Conservation (phyloP, 2,888 invertebrate species). For the Craniophora ligustri region DNA sequence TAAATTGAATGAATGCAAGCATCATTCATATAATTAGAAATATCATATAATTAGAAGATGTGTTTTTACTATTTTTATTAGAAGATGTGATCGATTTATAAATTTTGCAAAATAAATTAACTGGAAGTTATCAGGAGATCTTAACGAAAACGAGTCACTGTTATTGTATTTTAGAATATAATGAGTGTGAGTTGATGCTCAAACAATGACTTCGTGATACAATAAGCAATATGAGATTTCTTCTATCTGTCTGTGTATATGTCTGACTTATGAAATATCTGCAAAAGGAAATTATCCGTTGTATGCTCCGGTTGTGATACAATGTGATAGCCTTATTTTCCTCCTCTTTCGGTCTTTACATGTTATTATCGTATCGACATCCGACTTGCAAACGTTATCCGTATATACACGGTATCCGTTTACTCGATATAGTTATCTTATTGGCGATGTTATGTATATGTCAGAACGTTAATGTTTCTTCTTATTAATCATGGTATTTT, state of each 20-base stretch:
- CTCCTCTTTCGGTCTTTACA: slow-evolving; percentile 73
- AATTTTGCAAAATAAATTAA: no score
- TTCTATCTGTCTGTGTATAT: slow-evolving; percentile 72
- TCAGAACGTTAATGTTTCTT: slow-evolving; percentile 20
- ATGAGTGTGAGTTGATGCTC: no score
- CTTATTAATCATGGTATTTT: slow-evolving; percentile 35
- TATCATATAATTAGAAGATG: no score
- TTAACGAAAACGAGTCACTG: no score
- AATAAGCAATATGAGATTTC: slow-evolving; percentile 63
- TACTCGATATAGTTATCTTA: slow-evolving; percentile 40
- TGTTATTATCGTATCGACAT: slow-evolving; percentile 75
- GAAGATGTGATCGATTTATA: no score
- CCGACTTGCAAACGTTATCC: slow-evolving; percentile 63
- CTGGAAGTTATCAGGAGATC: no score
- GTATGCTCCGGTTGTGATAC: slow-evolving; percentile 72
- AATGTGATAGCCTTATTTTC: slow-evolving; percentile 77
- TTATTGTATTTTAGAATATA: no score
- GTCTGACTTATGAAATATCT: slow-evolving; percentile 75
- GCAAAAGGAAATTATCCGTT: slow-evolving; percentile 73
- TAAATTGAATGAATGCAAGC: no score
- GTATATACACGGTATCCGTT: slow-evolving; percentile 51
- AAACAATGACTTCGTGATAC: slow-evolving; percentile 45
- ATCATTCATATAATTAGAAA: no score
- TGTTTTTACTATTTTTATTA: no score
- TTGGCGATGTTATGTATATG: slow-evolving; percentile 29